Percentiles rank a stretch among this genome's conserved stretches.
phyloP scores from a whole-genome alignment of 1,140 invertebrate genomes.

The Oryctes rhinoceros region DNA sequence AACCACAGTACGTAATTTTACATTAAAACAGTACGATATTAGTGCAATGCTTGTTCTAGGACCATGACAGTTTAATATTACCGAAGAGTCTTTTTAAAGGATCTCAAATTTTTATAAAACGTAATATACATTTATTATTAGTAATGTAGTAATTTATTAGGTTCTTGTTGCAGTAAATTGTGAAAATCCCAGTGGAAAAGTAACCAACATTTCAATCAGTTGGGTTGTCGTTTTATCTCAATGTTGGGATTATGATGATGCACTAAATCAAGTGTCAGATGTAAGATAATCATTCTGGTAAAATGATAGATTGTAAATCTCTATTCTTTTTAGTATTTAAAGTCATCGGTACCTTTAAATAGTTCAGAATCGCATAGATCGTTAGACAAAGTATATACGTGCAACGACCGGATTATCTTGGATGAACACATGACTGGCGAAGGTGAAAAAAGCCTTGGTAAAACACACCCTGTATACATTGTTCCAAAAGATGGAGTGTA shows the following conservation, averaged over 20 bases:
- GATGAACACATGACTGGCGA: slow-evolving; percentile 47
- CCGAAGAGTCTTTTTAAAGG: slow-evolving; percentile 61
- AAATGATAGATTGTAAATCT: neutral
- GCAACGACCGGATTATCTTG: slow-evolving; percentile 54
- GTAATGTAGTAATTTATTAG: slow-evolving; percentile 30
- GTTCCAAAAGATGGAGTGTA: slow-evolving; percentile 67
- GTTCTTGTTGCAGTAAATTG: slow-evolving; percentile 57
- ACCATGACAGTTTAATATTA: slow-evolving; percentile 54
- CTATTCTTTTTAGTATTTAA: slow-evolving; percentile 43
- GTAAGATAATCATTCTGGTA: slow-evolving; percentile 47
- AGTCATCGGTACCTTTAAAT: slow-evolving; percentile 41
- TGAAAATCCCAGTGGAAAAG: slow-evolving; percentile 50
- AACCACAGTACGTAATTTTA: slow-evolving; percentile 49
- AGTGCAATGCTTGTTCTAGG: slow-evolving; percentile 50
- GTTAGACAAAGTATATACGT: slow-evolving; percentile 47
- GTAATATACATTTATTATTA: slow-evolving; percentile 51
- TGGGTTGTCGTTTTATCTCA: slow-evolving; percentile 54
- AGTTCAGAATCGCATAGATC: slow-evolving; percentile 36
- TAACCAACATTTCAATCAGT: slow-evolving; percentile 52
- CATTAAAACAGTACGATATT: neutral
- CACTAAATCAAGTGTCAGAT: slow-evolving; percentile 48
- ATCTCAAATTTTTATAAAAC: slow-evolving; percentile 59
- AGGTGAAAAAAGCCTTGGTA: slow-evolving; percentile 45
- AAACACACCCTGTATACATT: slow-evolving; percentile 59
- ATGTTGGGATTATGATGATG: slow-evolving; percentile 55